Percentiles rank a stretch among this genome's conserved stretches.
phyloP scores from a whole-genome alignment of 37 sponge, comb jelly and placozoan species.

The Halisarca cf. caerulea region DNA sequence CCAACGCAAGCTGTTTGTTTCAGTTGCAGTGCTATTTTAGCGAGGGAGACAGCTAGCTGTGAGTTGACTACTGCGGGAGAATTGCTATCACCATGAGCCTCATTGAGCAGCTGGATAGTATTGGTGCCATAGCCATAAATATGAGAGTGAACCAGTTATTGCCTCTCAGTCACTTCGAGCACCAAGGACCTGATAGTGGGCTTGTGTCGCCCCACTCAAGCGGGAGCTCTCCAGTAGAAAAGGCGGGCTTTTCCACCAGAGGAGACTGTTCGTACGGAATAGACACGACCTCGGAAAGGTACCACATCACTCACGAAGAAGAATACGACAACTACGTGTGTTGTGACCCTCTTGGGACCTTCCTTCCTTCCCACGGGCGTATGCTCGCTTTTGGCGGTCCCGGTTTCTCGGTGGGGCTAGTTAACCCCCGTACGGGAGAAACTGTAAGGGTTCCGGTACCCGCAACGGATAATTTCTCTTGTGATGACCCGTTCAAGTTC shows the following conservation, averaged over 20 bases:
- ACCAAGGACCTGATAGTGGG: not conserved
- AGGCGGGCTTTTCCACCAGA: not conserved
- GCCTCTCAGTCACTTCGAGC: not conserved
- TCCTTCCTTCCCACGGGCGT: not conserved
- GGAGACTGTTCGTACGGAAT: not conserved
- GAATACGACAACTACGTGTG: not conserved
- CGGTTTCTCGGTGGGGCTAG: slow-evolving; percentile 50
- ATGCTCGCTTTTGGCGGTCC: slow-evolving; percentile 55
- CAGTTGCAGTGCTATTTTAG: too few species aligned
- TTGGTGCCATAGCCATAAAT: not conserved
- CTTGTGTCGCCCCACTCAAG: not conserved
- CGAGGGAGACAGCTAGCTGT: too few species aligned
- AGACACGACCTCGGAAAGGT: not conserved
- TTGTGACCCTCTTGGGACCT: not conserved
- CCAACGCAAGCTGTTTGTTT: too few species aligned
- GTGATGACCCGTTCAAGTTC: not conserved
- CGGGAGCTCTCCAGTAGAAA: not conserved
- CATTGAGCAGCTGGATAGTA: not conserved
- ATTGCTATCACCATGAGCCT: not conserved
- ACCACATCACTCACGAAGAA: not conserved
- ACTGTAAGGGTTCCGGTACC: slow-evolving; percentile 52
- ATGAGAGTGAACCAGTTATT: not conserved
- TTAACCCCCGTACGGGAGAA: slow-evolving; percentile 23
- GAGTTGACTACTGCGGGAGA: too few species aligned
- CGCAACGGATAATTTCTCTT: not conserved